phyloP scores from a whole-genome alignment of 2,113 vertebrate species.

The Cyanoliseus patagonus region DNA sequence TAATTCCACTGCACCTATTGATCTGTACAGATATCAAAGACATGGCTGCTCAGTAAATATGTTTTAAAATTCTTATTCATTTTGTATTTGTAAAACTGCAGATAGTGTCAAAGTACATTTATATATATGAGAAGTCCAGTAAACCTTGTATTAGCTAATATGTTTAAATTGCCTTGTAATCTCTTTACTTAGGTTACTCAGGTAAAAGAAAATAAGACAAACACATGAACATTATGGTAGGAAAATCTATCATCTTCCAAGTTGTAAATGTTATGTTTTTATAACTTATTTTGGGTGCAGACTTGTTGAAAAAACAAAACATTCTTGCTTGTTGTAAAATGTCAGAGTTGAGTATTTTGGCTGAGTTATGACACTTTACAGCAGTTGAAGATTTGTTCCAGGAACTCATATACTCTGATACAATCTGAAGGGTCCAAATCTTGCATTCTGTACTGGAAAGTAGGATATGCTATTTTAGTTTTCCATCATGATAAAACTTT shows the following conservation, averaged over 20 bases:
- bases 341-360: neutral
- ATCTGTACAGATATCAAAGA: conserved; percentile 38
- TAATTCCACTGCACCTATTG: conserved; percentile 21
- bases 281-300: conserved; percentile 9
- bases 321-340: neutral
- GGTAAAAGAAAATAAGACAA: conserved; percentile 58
- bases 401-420: neutral
- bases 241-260: conserved; percentile 59
- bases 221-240: conserved; percentile 15
- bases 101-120: conserved; percentile 52
- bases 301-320: neutral
- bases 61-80: conserved; percentile 38
- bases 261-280: conserved; percentile 18
- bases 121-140: conserved; percentile 39
- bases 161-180: conserved; percentile 64
- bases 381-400: neutral
- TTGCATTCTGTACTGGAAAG: neutral
- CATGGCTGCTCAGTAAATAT: conserved; percentile 43
- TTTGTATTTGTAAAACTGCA: conserved; percentile 59
- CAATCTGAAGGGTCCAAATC: conserved; percentile 17
- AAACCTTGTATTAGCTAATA: conserved; percentile 31
- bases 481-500: neutral
- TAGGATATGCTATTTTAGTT: neutral
- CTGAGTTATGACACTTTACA: neutral
- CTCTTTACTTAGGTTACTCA: conserved; percentile 74